Evolutionary conservation across 2,797 vertebrate genomes (phyloP).

Genomic region (Gallinago nigripennis): DNA sequence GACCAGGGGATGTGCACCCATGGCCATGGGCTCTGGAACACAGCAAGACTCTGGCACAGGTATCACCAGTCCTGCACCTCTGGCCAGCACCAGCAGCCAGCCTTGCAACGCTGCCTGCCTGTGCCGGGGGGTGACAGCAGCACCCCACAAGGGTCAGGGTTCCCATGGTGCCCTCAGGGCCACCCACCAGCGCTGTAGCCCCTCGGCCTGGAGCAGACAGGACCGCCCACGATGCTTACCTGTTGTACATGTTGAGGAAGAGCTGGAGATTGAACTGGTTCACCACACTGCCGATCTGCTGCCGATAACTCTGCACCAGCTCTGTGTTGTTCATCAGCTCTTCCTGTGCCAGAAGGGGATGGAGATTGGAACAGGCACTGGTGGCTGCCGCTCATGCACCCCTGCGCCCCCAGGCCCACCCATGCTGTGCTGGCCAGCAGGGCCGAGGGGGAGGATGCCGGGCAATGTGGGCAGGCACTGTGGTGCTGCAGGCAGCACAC

Average conservation of each 20-base stretch:
- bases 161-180: neutral
- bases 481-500: neutral
- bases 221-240: conserved; percentile 71
- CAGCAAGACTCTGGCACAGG: neutral
- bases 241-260: conserved; percentile 99
- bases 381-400: accelerated
- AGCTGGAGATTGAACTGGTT: conserved; percentile 98
- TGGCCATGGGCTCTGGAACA: neutral
- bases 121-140: neutral
- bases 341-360: conserved; percentile 77
- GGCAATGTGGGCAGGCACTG: neutral
- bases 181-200: neutral
- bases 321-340: conserved; percentile 95
- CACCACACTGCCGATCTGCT: conserved; percentile 90
- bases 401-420: neutral
- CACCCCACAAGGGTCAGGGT: neutral
- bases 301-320: conserved; percentile 93
- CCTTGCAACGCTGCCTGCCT: neutral
- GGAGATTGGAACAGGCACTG: neutral
- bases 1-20: accelerated
- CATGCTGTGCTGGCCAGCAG: accelerated
- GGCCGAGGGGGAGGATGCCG: neutral
- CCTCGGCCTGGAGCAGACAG: accelerated
- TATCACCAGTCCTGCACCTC: neutral
- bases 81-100: neutral